Base-by-base conservation (phyloP, 2,797 vertebrate genomes). In the Phataginus tetradactyla region DNA sequence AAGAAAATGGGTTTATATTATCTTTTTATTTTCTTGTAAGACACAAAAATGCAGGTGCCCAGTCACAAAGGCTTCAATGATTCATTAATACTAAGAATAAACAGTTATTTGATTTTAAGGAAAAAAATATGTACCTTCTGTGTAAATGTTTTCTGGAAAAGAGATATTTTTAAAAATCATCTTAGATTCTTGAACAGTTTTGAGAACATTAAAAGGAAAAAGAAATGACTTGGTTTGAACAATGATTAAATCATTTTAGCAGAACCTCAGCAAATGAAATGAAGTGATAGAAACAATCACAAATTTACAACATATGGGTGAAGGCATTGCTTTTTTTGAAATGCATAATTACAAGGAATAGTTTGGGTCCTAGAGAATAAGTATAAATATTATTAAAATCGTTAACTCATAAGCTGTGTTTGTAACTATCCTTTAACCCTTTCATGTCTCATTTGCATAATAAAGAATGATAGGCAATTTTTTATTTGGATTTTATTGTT, bases 1-100 rank as follows among this genome's bases (percentile, higher is more conserved):
- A 86, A 86, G 8, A 96, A 96, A 97, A 83, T 39, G 7, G 12
- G 45, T 66, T 87, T 55, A n/a, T 0, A 37, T 91, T 61, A 94
- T 85, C 18, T 34, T 66, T 93, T 94, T 18, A 37, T n/a, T 94
- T 91, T 71, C 86, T 71, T 91, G 32, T n/a, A 39, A 49, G 21
- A 79, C 17, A 63, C 3, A 92, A 68, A 64, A 93, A 9, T 0
- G 75, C 7, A 94, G 0, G 3, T 84, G 55, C 9, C 4, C 5
- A 61, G 3, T 86, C 29, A 90, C 72, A 92, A 63, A 91, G 32
- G 0, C 49, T 66, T 4, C 17, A 86, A 7, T 57, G 5, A 59
- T 45, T 87, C 2, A 13, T n/a, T 83, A 71, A 57, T 90, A 90
- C 27, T 7, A 95, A 5, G 59, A 11, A 81, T 68, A 25, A 78